Base-by-base conservation (phyloP, 2,888 invertebrate species). In the Ormia ochracea region DNA sequence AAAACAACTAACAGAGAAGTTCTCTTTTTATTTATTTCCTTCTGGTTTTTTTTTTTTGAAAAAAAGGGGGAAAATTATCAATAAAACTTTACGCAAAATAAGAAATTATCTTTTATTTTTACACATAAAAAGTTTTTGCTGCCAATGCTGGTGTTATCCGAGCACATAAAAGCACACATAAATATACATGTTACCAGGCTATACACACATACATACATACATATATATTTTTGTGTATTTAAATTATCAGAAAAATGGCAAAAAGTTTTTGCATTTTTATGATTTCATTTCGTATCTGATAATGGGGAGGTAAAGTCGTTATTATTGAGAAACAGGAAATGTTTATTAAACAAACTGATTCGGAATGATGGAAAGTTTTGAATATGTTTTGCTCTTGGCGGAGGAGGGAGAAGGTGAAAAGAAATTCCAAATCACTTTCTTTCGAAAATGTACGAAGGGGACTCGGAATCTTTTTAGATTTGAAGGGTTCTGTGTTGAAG, bases 211-310 rank as follows among this genome's bases (percentile, higher is more conserved):
- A n/a, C n/a, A n/a, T n/a, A n/a, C n/a, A n/a, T n/a, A n/a, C n/a
- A n/a, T 19, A 28, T 50, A 52, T 56, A 26, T 36, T 36, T 19
- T 19, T 21, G 9, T 41, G 4, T 17, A 26, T 17, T 26, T 14
- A 41, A 43, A 43, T 28, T 2, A 1, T 3, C 3, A 19, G 17
- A 61, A 31, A 23, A 58, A 43, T 5, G 9, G 28, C 58, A 41
- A 28, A 59, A 59, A 59, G 4, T 61, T 78, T 63, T 45, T 61
- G 9, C 69, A 58, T 78, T 81, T 82, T 81, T 78, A 79, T 78
- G 82, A 72, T 79, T 78, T 61, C 69, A 78, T 82, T 82, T 81
- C 79, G 82, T 78, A 80, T 80, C 70, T 83, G 68, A 81, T 81
- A 81, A 82, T 79, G 19, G 38, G 31, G 28, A 61, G 21, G 36